Base-by-base conservation (phyloP, 2,888 invertebrate genomes). In the Archaeoteleia sp. region DNA sequence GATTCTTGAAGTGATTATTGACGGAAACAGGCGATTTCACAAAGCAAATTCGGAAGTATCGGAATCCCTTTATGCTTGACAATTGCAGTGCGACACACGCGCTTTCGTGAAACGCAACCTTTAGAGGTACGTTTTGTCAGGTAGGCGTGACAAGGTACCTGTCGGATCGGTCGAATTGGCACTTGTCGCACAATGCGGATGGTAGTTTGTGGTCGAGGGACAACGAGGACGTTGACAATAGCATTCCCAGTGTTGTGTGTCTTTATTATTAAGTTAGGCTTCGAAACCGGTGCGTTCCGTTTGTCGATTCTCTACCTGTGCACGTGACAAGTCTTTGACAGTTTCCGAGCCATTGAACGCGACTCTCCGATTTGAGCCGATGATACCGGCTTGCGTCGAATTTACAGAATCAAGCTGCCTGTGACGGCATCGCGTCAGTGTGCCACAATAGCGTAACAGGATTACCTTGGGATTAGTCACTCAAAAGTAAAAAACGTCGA, bases 361-460 rank as follows among this genome's bases (percentile, higher is more conserved):
- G n/a, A 32, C 17, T 30, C 40, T 62, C 35, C 15, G 45, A 61
- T 61, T 61, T 46, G 60, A 60, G 43, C 51, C 20, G 53, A 61
- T 61, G 45, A 53, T 53, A 53, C 37, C n/a, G 32, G 40, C 53
- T 53, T 53, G 51, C 53, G 25, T 30, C 46, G 45, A 61, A 53
- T 57, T 43, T 49, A 51, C 37, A 29, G 46, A 71, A 67, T 72
- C 42, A 32, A 61, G 66, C 43, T 29, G n/a, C 15, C 70, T 69
- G 73, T 78, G 80, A 60, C 49, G 51, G 79, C 79, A 76, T 77
- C 71, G 71, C 68, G 72, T 76, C 74, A 73, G 70, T 70, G 74
- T 73, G 73, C 68, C 70, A 71, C 73, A 72, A 74, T 72, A 62
- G 60, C 74, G 72, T 78, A 81, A 81, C 73, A 74, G 78, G 80